These are phyloP conservation scores for Tyrophagus putrescentiae DNA, from an alignment of 1,140 invertebrate species.

Conservation along the genomic window DNA sequence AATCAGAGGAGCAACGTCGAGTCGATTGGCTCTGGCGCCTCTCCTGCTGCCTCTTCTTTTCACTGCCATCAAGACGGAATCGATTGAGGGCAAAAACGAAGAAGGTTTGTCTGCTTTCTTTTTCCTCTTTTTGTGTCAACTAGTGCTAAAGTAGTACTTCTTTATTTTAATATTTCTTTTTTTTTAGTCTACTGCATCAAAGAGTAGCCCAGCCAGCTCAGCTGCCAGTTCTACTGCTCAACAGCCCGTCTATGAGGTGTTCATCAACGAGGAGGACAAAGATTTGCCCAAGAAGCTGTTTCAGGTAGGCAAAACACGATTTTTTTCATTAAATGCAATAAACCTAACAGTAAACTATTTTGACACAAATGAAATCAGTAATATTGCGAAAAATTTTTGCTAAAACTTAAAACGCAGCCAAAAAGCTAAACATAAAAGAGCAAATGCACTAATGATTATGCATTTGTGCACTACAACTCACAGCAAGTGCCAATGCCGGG, in stretches of 20 bases:
- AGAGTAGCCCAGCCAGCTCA: not conserved
- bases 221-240: not conserved
- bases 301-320: conserved; percentile 8
- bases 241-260: conserved; percentile 16
- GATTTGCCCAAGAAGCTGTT: conserved; percentile 18
- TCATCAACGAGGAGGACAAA: conserved; percentile 16
- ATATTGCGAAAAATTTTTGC: too few relatives aligned
- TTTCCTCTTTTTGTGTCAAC: not conserved
- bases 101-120: not conserved
- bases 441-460: not conserved
- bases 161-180: not conserved
- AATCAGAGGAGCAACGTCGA: not conserved
- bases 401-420: not conserved
- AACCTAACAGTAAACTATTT: not conserved
- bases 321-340: not conserved
- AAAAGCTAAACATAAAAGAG: not conserved
- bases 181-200: not conserved
- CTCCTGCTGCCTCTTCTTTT: too few relatives aligned
- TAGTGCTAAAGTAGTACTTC: not conserved
- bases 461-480: not conserved
- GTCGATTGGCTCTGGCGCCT: too few relatives aligned
- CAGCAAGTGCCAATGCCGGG: not conserved
- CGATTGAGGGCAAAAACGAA: not conserved
- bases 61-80: not conserved
- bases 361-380: too few relatives aligned